Conservation (phyloP, 2,797 vertebrate genomes). For the Glyptemys insculpta region DNA sequence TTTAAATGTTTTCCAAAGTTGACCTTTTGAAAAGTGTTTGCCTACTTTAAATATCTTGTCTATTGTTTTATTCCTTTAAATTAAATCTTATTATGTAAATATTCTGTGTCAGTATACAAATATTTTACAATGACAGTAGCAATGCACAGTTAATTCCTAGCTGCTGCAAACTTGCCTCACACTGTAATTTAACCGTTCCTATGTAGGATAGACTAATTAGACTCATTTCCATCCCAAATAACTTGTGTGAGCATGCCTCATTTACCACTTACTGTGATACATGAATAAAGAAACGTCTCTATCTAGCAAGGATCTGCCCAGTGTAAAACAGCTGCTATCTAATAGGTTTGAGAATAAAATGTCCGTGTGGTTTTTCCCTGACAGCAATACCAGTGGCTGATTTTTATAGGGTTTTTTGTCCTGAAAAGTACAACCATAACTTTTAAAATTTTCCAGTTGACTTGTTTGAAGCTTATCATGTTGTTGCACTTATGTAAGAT, state of each 20-base stretch:
- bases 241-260: slow-evolving; percentile 78
- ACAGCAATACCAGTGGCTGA: not conserved
- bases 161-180: slow-evolving; percentile 48
- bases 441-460: not conserved
- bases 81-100: slow-evolving; percentile 38
- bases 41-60: slow-evolving; percentile 25
- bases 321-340: slow-evolving; percentile 40
- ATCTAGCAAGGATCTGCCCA: slow-evolving; percentile 48
- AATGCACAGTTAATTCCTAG: slow-evolving; percentile 12
- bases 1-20: not conserved
- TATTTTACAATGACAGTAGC: not conserved
- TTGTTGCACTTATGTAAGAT: rapidly evolving
- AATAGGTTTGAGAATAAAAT: not conserved
- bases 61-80: slow-evolving; percentile 49
- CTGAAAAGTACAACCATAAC: rapidly evolving
- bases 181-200: slow-evolving; percentile 42
- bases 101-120: not conserved
- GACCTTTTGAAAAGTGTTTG: slow-evolving; percentile 23
- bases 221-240: slow-evolving; percentile 81
- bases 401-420: not conserved
- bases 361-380: not conserved
- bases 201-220: slow-evolving; percentile 76
- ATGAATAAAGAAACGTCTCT: slow-evolving; percentile 81
- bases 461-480: not conserved
- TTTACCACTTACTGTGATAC: slow-evolving; percentile 80